These are phyloP conservation scores for Pinna nobilis DNA, from an alignment of 1,140 invertebrate species.

Conservation along the genomic window DNA sequence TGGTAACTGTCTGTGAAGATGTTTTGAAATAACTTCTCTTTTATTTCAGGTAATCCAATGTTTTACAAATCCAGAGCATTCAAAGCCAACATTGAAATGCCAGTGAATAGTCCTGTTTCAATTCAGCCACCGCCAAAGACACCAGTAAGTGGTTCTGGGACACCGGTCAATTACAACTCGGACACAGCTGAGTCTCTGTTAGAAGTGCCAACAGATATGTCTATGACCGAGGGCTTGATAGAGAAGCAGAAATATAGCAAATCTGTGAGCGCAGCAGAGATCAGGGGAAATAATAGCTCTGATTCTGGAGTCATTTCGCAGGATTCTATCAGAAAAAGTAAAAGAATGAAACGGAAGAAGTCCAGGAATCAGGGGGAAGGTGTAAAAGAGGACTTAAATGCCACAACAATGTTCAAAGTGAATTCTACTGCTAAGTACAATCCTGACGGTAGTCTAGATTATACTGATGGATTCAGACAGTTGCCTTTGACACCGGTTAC, in stretches of 20 bases:
- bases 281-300: neutral
- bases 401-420: slow-evolving; percentile 37
- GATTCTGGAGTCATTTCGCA: slow-evolving; percentile 36
- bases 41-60: slow-evolving; percentile 46
- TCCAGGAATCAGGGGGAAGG: slow-evolving; percentile 2
- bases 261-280: neutral
- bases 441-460: slow-evolving; percentile 39
- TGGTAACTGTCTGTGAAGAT: too few species aligned
- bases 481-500: slow-evolving; percentile 40
- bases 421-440: slow-evolving; percentile 39
- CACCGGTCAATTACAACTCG: slow-evolving; percentile 43
- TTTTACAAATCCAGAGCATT: slow-evolving; percentile 42
- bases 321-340: slow-evolving; percentile 34
- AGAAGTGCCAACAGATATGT: slow-evolving; percentile 48
- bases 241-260: too few species aligned
- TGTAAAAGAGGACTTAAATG: slow-evolving; percentile 32
- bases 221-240: too few species aligned
- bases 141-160: slow-evolving; percentile 23
- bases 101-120: slow-evolving; percentile 22
- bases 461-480: slow-evolving; percentile 35
- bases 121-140: slow-evolving; percentile 35
- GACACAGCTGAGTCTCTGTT: slow-evolving; percentile 57
- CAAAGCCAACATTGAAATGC: slow-evolving; percentile 43
- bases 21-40: too few species aligned
- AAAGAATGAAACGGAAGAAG: slow-evolving; percentile 25